Evolutionary conservation across 2,797 vertebrate species (phyloP), one percentile per base, ranked within the genome.

Genomic region (Nasua narica): DNA sequence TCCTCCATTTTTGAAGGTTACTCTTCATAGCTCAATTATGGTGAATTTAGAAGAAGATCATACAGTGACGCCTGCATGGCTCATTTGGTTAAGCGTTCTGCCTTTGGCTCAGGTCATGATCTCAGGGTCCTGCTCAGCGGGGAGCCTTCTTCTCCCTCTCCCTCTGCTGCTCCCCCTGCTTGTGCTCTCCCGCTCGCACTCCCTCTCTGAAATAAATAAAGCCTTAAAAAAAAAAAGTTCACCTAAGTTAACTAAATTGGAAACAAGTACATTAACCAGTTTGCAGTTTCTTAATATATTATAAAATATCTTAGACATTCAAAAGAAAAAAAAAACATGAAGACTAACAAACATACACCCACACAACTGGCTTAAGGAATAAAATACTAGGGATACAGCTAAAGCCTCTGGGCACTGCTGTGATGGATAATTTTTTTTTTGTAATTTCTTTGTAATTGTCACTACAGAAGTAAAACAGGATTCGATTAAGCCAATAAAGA

Each of bases 1-100:
- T n/a, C 37, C 84, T 23, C 56, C 43, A 87, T 76, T 92, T 87
- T 82, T 67, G 91, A 69, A 96, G 69, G 46, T 76, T 46, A 87
- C 12, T 95, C 89, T 78, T 40, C 69, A 13, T 48, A 85, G 65
- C 67, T 89, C 32, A 67, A 87, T 74, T 16, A 78, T 1, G 52
- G 40, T 81, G 43, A 94, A 72, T 74, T 88, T 52, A 58, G 46
- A 83, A 77, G 83, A 85, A 70, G 29, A 25, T 70, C 87, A 78
- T 2, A 35, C 54, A 92, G 13, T 27, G 12, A 60, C 4, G 13
- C 58, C 27, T 60, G 27, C 11, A 12, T 60, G 58, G 27, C 58
- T 29, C 58, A 60, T 60, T 29, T 14, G 58, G 58, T 60, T 29
- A 60, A 29, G 27, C 7, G 7, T 52, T 15, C 54, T 23, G 19